Conservation (phyloP, 2,113 vertebrate species). For the Helogale parvula region DNA sequence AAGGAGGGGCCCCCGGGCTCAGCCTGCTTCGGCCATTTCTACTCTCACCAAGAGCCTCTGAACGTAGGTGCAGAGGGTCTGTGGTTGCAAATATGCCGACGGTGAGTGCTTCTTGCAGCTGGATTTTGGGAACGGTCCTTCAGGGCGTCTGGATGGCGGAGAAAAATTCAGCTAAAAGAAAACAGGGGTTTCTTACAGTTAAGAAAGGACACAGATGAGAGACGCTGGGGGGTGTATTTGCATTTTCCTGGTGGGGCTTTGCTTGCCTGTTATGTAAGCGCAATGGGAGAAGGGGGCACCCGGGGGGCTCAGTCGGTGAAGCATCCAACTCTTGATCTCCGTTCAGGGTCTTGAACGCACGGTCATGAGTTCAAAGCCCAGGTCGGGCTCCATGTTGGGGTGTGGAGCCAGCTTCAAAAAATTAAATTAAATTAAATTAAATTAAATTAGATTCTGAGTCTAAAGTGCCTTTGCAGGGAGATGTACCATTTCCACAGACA, state of each 20-base stretch:
- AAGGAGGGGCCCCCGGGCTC: background rate
- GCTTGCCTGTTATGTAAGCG: background rate
- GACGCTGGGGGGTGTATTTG: background rate
- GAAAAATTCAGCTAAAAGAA: background rate
- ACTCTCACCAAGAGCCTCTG: background rate
- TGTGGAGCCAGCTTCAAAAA: no score
- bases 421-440: no score
- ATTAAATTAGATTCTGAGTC: no score
- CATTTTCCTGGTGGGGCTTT: background rate
- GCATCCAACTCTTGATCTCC: no score
- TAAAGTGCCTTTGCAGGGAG: background rate
- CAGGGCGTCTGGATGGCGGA: background rate
- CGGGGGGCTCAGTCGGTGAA: no score
- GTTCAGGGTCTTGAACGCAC: no score
- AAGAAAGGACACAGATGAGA: background rate
- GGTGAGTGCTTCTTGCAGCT: background rate
- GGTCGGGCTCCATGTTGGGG: no score
- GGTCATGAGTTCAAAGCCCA: no score
- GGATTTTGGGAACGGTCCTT: no score
- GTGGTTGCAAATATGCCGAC: background rate
- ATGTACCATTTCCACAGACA: background rate
- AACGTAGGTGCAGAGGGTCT: no score
- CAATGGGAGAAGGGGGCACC: background rate
- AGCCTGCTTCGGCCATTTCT: rapidly evolving
- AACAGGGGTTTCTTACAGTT: background rate